Conservation (phyloP, 2,113 vertebrate genomes). For the Tetrao urogallus region DNA sequence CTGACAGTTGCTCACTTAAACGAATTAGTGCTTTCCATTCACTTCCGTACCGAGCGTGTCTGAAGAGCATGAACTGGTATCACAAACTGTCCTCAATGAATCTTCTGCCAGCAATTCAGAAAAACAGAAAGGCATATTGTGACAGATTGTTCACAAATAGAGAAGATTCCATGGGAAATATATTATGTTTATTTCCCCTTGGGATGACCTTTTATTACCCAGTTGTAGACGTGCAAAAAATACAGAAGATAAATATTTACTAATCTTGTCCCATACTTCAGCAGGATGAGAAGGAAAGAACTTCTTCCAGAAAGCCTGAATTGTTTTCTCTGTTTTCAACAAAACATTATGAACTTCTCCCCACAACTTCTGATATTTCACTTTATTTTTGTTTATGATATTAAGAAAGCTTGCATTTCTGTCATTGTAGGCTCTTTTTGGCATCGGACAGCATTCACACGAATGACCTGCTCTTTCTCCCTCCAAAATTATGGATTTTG, state of each 20-base stretch:
- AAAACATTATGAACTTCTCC: not conserved
- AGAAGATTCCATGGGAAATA: not conserved
- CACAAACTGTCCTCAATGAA: not conserved
- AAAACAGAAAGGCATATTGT: not conserved
- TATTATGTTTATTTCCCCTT: not conserved
- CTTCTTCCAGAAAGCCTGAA: not conserved
- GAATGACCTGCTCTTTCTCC: not conserved
- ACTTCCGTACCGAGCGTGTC: not conserved
- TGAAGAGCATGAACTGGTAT: fast-evolving
- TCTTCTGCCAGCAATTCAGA: not conserved
- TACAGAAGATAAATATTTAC: not conserved
- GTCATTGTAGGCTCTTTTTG: not conserved
- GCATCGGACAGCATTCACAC: not conserved
- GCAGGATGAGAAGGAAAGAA: not conserved
- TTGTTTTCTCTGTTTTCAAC: not conserved
- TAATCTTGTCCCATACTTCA: not conserved
- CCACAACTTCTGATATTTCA: not conserved
- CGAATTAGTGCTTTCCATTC: not conserved
- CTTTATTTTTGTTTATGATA: not conserved
- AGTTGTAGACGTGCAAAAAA: not conserved
- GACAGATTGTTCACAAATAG: not conserved
- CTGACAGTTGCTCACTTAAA: not conserved
- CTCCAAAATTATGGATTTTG: not conserved
- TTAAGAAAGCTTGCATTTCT: not conserved
- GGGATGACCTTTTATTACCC: not conserved